Conservation (phyloP, 2,797 vertebrate genomes). For the Prionace glauca region DNA sequence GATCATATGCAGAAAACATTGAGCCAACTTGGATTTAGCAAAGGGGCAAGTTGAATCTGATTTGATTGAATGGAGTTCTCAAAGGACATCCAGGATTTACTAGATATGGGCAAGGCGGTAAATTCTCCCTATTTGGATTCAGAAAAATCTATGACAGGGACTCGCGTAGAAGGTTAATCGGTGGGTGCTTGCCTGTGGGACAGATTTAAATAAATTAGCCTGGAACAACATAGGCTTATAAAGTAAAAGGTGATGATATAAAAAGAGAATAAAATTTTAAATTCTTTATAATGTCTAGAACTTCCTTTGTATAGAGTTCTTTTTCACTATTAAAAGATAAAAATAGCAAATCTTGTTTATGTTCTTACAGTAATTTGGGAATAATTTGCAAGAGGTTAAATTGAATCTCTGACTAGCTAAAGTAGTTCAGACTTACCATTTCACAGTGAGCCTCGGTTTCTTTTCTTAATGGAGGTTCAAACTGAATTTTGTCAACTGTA, state of each 20-base stretch:
- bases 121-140: not conserved
- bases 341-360: not conserved
- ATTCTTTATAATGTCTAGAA: not conserved
- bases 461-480: slow-evolving; percentile 83
- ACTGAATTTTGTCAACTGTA: slow-evolving; percentile 88
- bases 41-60: not conserved
- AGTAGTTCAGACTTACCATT: slow-evolving; percentile 64
- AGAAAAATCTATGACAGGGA: too few species aligned
- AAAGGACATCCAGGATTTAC: not conserved
- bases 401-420: not conserved
- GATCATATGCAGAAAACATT: not conserved
- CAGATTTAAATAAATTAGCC: not conserved
- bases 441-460: slow-evolving; percentile 91
- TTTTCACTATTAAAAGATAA: not conserved
- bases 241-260: not conserved
- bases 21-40: not conserved
- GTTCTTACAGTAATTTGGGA: not conserved
- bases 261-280: not conserved
- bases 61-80: not conserved
- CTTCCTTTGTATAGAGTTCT: not conserved
- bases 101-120: not conserved
- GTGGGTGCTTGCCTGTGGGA: too few species aligned
- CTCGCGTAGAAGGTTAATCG: not conserved
- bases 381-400: not conserved
- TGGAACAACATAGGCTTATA: not conserved